Percentiles rank a stretch among this genome's conserved stretches.
These are phyloP conservation scores for Formica selysi DNA, from an alignment of 1,140 invertebrate species.

Conservation along the genomic window DNA sequence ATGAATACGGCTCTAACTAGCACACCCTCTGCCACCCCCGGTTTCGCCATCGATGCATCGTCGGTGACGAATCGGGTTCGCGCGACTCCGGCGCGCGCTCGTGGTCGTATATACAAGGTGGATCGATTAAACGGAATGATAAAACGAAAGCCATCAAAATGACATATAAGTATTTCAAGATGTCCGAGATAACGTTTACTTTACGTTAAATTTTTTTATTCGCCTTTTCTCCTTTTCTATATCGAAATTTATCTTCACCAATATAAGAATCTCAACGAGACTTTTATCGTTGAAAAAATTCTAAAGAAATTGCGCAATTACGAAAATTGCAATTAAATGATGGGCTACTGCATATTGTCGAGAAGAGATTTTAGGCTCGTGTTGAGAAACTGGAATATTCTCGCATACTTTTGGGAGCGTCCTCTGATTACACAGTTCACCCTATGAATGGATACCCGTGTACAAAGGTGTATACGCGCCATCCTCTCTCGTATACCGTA, in stretches of 20 bases:
- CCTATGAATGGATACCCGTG: constrained; percentile 53
- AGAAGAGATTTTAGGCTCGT: no score
- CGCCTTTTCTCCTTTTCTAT: not conserved
- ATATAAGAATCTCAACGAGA: not conserved
- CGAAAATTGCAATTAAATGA: not conserved
- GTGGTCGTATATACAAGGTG: constrained; percentile 56
- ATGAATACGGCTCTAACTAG: constrained; percentile 80
- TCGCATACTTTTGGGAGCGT: not conserved
- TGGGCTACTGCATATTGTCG: no score
- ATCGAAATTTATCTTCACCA: not conserved
- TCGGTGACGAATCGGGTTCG: constrained; percentile 68
- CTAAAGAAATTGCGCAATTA: not conserved
- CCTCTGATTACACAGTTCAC: constrained; percentile 32
- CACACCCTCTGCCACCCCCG: constrained; percentile 58
- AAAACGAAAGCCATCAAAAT: not conserved
- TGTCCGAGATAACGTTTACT: not conserved
- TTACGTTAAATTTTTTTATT: not conserved
- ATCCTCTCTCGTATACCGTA: constrained; percentile 42
- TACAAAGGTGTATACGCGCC: constrained; percentile 45
- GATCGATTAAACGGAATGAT: not conserved
- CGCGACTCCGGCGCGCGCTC: constrained; percentile 48
- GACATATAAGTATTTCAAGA: not conserved
- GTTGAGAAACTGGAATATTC: not conserved
- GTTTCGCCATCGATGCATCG: constrained; percentile 49
- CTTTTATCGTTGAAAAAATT: not conserved